Evolutionary conservation across 2,888 invertebrate genomes (phyloP), one percentile per base, ranked within the genome.

Genomic region (Acanthacorydalis orientalis): DNA sequence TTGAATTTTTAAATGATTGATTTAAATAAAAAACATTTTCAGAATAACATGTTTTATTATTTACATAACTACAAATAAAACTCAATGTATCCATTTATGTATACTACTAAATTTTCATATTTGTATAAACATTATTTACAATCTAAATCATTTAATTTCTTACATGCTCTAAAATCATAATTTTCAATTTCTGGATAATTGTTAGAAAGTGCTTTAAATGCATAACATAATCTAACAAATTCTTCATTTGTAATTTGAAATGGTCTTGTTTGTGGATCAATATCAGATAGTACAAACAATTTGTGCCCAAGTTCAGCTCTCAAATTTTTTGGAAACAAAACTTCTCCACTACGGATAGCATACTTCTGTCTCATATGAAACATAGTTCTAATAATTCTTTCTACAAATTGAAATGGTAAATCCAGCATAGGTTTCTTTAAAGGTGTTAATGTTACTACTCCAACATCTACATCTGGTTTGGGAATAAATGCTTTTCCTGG

Each of bases 391-490:
- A 83, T 70, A 9, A 99, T 81, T 68, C 92, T 96, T 60, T 97
- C 93, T 12, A 95, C 82, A 50, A 89, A 61, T 55, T 77, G 68
- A 61, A 95, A 98, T 0, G 90, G 84, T 35, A 86, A 70, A 49
- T 72, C 60, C 16, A 78, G 70, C 44, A 77, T 65, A 0, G 97
- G 95, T 43, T 72, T 63, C 54, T 77, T 77, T 8, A 82, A 64
- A 1, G 98, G 97, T 12, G 78, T 75, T 43, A 99, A 73, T 43
- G 83, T 83, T 0, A 98, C 92, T 1, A 97, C 89, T 12, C 90
- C 93, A 0, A 96, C 97, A 70, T 98, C 93, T 6, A 99, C 96
- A 51, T 97, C 79, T 0, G 98, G 97, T 59, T 85, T 81, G 0
- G 98, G 98, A 32, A 95, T 74, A 68, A 98, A 99, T 0, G 88